Evolutionary conservation across 2,113 vertebrate genomes (phyloP).

Genomic region (Phoxinus phoxinus): DNA sequence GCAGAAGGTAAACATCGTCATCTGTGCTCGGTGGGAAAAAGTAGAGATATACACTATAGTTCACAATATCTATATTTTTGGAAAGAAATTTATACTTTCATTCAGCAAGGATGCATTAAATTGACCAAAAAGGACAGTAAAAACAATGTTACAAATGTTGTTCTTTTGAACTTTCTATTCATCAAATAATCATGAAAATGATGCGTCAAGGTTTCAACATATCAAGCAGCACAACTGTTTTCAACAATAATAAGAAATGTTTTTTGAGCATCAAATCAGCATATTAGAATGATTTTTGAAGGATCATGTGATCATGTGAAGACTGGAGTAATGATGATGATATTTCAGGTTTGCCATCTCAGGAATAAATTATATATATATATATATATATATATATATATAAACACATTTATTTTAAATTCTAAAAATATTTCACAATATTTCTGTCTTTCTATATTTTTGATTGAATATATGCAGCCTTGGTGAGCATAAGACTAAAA

Average conservation of each 20-base stretch:
- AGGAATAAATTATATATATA: too few species aligned
- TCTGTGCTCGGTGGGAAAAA: background rate
- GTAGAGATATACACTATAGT: background rate
- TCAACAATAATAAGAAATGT: background rate
- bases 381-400: too few species aligned
- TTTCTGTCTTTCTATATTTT: too few species aligned
- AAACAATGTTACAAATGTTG: background rate
- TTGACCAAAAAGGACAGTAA: too few species aligned
- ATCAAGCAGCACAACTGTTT: background rate
- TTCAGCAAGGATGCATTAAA: background rate
- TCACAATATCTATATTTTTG: background rate
- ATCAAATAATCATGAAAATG: background rate
- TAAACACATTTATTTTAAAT: too few species aligned
- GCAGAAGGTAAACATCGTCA: too few species aligned
- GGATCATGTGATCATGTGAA: background rate
- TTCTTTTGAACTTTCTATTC: background rate
- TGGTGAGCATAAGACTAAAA: too few species aligned
- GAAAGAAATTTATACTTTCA: background rate
- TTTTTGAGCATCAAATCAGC: background rate
- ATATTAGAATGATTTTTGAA: background rate
- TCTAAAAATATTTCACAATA: too few species aligned
- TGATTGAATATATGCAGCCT: background rate
- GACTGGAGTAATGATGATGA: background rate
- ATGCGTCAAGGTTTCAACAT: background rate
- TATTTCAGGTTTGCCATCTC: background rate